phyloP scores from a whole-genome alignment of 1,140 invertebrate species.

The Nephila pilipes region DNA sequence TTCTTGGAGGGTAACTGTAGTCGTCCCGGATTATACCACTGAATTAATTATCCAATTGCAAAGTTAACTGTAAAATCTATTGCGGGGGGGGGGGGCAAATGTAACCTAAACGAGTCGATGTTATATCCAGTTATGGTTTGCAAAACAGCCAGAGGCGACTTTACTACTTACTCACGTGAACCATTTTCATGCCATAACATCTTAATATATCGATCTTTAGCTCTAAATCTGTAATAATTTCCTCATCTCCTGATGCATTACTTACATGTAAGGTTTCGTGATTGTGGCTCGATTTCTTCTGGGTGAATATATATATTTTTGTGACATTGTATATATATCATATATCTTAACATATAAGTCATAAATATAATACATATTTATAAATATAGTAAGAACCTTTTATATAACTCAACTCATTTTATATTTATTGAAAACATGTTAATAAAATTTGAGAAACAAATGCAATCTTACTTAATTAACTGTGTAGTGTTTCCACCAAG shows the following conservation, averaged over 20 bases:
- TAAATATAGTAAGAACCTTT: not conserved
- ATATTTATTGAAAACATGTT: not conserved
- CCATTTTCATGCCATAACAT: not conserved
- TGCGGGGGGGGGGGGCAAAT: too few relatives aligned
- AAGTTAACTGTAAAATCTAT: too few relatives aligned
- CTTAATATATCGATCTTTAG: not conserved
- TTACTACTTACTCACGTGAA: not conserved
- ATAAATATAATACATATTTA: too few relatives aligned
- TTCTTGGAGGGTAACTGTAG: too few relatives aligned
- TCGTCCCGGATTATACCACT: too few relatives aligned
- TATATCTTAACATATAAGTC: too few relatives aligned
- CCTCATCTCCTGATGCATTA: not conserved
- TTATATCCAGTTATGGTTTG: not conserved
- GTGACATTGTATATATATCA: not conserved
- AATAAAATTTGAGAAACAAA: not conserved
- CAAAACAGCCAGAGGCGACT: not conserved
- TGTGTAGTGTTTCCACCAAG: conserved; percentile 40
- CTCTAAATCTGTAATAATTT: not conserved
- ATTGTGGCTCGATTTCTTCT: too few relatives aligned
- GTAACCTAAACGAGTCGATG: too few relatives aligned
- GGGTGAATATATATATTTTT: not conserved
- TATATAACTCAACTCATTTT: not conserved
- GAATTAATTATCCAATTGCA: too few relatives aligned
- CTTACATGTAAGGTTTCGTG: not conserved
- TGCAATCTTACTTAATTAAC: conserved; percentile 64